Evolutionary conservation across 2,888 invertebrate genomes (phyloP).

Genomic region (Automeris io): DNA sequence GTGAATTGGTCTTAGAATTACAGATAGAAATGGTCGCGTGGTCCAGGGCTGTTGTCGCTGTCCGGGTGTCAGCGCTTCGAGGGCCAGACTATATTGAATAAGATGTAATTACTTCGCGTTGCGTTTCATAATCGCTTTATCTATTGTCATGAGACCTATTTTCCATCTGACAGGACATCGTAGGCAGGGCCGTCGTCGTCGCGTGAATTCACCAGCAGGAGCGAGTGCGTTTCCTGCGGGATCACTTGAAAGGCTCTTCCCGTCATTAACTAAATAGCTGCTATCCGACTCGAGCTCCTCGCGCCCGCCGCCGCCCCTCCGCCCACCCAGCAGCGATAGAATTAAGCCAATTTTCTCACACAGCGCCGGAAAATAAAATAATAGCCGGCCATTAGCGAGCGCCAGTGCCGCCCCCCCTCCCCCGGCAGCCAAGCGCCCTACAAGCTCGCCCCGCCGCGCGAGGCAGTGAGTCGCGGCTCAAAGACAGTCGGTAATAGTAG

Average conservation of each 20-base stretch:
- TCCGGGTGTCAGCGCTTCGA: no score
- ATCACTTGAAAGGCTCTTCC: conserved; percentile 6
- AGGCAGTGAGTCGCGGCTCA: conserved; percentile 18
- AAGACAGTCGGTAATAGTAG: conserved; percentile 45
- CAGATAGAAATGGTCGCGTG: no score
- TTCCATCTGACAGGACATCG: no score
- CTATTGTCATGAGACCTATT: no score
- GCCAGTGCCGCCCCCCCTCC: conserved; percentile 7
- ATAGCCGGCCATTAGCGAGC: conserved; percentile 55
- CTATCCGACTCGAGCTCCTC: conserved; percentile 17
- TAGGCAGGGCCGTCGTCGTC: no score
- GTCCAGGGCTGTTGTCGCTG: no score
- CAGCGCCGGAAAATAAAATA: conserved; percentile 67
- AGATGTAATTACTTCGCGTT: no score
- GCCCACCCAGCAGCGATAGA: no score
- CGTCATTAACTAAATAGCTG: conserved; percentile 11
- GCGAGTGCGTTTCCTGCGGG: not conserved
- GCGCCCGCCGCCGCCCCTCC: conserved; percentile 17
- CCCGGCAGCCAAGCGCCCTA: conserved; percentile 7
- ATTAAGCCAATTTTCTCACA: conserved; percentile 58
- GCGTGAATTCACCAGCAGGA: no score
- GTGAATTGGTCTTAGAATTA: no score
- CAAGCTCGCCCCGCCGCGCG: not conserved
- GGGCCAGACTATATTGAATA: no score
- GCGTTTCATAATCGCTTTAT: no score